Evolutionary conservation across 2,113 vertebrate species (phyloP).

Genomic region (Atrichornis clamosus): DNA sequence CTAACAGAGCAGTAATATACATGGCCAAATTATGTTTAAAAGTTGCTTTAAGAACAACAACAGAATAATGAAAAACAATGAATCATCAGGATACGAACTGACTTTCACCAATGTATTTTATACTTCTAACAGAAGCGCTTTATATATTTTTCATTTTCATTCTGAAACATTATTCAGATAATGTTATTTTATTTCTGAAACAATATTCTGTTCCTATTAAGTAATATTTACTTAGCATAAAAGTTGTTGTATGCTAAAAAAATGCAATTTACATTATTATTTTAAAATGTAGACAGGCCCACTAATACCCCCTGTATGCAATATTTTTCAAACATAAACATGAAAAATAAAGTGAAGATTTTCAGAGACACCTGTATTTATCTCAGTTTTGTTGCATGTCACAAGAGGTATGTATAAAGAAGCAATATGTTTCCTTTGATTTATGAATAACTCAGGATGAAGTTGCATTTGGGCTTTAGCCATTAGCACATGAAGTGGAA

Average conservation of each 20-base stretch:
- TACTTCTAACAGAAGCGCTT: neutral
- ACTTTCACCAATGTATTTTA: neutral
- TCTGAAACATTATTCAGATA: neutral
- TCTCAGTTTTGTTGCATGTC: neutral
- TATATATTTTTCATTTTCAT: neutral
- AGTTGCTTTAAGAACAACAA: neutral
- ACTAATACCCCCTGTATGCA: neutral
- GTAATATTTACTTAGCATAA: neutral
- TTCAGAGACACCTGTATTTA: slow-evolving; percentile 7
- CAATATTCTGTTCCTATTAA: neutral
- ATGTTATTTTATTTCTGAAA: neutral
- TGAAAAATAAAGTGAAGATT: slow-evolving; percentile 52
- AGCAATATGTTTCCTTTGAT: neutral
- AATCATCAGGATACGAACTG: neutral
- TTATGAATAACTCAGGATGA: neutral
- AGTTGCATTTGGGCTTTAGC: neutral
- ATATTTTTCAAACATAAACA: slow-evolving; percentile 20
- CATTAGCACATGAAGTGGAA: neutral
- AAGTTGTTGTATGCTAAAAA: neutral
- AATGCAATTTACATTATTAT: neutral
- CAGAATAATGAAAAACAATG: neutral
- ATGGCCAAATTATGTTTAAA: neutral
- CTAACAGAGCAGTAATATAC: neutral
- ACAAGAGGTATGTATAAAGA: neutral
- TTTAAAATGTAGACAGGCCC: slow-evolving; percentile 24